phyloP scores from a whole-genome alignment of 2,888 invertebrate species.

The Plagiodera versicolora region DNA sequence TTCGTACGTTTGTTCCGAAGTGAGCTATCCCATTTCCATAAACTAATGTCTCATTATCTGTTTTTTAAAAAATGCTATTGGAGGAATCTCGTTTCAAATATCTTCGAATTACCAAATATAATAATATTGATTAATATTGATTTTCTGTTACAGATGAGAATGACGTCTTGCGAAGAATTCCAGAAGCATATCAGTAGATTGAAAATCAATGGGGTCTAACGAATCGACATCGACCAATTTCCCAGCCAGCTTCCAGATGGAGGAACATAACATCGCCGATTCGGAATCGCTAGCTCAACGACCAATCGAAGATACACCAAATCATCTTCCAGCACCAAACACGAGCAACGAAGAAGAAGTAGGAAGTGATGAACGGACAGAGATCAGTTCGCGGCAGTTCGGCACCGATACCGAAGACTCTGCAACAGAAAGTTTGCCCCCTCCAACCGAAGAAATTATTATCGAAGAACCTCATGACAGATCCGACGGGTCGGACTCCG shows the following conservation, averaged over 20 bases:
- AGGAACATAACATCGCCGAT: not conserved
- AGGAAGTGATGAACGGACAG: slow-evolving; percentile 21
- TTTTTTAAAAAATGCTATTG: too few species aligned
- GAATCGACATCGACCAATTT: slow-evolving; percentile 30
- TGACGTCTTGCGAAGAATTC: slow-evolving; percentile 24
- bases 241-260: slow-evolving; percentile 14
- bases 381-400: slow-evolving; percentile 5
- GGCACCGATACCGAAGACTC: slow-evolving; percentile 59
- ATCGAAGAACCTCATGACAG: slow-evolving; percentile 66
- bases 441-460: slow-evolving; percentile 58
- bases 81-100: too few species aligned
- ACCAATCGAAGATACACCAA: slow-evolving; percentile 34
- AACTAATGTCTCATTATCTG: too few species aligned
- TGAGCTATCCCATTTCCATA: not conserved
- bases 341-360: slow-evolving; percentile 43
- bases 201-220: slow-evolving; percentile 38
- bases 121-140: not conserved
- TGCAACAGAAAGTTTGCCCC: slow-evolving; percentile 63
- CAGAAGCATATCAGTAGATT: slow-evolving; percentile 10
- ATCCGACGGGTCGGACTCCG: slow-evolving; percentile 84
- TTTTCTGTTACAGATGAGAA: slow-evolving; percentile 30
- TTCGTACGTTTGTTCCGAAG: not conserved
- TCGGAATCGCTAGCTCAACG: slow-evolving; percentile 10
- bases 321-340: slow-evolving; percentile 44
- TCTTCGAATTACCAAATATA: not conserved